Base-by-base conservation (phyloP, 2,113 vertebrate species). In the Dendrocopos noguchii region DNA sequence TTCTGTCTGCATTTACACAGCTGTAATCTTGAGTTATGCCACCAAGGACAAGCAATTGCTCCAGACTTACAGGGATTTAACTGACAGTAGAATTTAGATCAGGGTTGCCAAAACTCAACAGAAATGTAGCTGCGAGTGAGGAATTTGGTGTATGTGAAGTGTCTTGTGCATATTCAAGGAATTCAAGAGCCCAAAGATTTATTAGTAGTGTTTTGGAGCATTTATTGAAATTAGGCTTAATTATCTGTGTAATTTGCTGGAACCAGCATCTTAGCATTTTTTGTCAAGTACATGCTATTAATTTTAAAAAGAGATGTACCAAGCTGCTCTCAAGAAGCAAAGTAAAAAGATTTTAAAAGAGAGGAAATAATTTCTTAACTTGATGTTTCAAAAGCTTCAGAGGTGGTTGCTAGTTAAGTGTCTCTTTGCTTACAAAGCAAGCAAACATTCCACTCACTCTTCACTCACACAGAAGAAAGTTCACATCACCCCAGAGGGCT, bases 181-280 rank as follows among this genome's bases (percentile, higher is more conserved):
- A 81, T 78, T 67, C 15, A 91, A 92, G 89, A 93, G 70, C 72
- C 77, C 53, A 72, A 96, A 97, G 96, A 97, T 98, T 97, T 97
- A 97, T 96, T 95, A 94, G 61, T 90, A 95, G 86, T 96, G 93
- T 97, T 97, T 96, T 55, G 20, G 92, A 95, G 95, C 95, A 95
- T 97, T 97, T 97, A 97, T 95, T 97, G 94, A 97, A 98, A 98
- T 98, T 94, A 97, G 95, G 87, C 88, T 97, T 97, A 98, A 98
- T 98, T 97, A 97, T 97, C 97, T 97, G 96, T 97, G 96, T 96
- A 96, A 97, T 97, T 97, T 97, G 87, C 95, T 95, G 92, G 96
- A 97, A 97, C 96, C 96, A 97, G 96, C 96, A 96, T 95, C 96
- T 97, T 96, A 96, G 91, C 94, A 96, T 96, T 97, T 98, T 97